Evolutionary conservation across 2,797 vertebrate species (phyloP).

Genomic region (Phrynocephalus guinanensis): DNA sequence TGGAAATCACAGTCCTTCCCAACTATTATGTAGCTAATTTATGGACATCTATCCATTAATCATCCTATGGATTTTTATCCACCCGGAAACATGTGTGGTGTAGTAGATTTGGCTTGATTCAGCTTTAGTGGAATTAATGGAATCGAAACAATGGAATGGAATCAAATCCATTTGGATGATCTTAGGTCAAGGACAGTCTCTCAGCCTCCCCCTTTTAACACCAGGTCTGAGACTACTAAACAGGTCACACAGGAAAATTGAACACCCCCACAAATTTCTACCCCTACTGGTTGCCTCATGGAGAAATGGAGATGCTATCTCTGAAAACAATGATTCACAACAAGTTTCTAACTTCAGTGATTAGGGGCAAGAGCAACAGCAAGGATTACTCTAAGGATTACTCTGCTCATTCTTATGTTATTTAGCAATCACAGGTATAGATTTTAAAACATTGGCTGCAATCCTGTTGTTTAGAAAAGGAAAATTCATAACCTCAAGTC

Average conservation of each 20-base stretch:
- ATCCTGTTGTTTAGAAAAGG: neutral
- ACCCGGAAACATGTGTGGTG: too few species aligned
- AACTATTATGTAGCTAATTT: neutral
- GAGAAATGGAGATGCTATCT: neutral
- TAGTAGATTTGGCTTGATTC: too few species aligned
- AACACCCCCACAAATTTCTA: neutral
- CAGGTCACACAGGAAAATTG: neutral
- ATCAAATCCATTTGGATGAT: neutral
- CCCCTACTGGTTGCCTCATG: neutral
- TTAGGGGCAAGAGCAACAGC: neutral
- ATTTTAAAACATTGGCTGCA: neutral
- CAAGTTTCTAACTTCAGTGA: too few species aligned
- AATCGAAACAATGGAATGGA: too few species aligned
- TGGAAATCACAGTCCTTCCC: too few species aligned
- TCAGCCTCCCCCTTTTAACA: neutral
- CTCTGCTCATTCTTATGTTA: neutral
- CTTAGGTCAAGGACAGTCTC: neutral
- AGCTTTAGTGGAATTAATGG: too few species aligned
- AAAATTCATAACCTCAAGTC: too few species aligned
- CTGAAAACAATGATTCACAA: neutral
- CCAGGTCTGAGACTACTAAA: neutral
- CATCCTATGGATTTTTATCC: too few species aligned
- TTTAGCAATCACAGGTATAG: neutral
- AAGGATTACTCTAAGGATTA: neutral
- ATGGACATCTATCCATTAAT: neutral